Evolutionary conservation across 2,888 invertebrate genomes (phyloP), one percentile per base, ranked within the genome.

Genomic region (Troides aeacus): DNA sequence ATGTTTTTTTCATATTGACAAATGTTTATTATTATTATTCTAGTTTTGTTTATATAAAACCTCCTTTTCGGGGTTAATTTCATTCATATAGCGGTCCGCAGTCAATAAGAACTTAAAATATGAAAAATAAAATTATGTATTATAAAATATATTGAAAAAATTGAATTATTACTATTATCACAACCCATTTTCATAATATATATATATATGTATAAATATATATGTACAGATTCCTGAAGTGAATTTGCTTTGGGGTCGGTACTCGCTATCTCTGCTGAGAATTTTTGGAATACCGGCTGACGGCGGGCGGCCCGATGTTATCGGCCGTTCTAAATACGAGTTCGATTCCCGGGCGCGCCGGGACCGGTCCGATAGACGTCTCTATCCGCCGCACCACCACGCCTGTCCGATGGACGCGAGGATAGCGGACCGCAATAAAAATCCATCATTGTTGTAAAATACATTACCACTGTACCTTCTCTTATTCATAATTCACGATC

Each of bases 261-360:
- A 79, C 84, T 24, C 69, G 71, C 74, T 77, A 75, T 78, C 78
- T 77, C 75, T 73, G 77, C 74, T 73, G 74, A 79, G 79, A 79
- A 86, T 87, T 83, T 87, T 86, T 85, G 77, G 76, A 78, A 78
- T 79, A 79, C 79, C 78, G 68, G n/a, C 62, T 67, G 71, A 68
- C 71, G 72, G 69, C 76, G 76, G 75, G 72, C 75, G 74, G 73
- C 66, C 70, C 74, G 78, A 78, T 78, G 73, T 71, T 78, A 78
- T 78, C 78, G 71, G 69, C 61, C 72, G 69, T 68, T 68, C 71
- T 71, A 71, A 71, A 74, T 69, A 72, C 76, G 71, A 71, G 72
- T 77, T 76, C 77, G 78, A 78, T 78, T 74, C 75, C 70, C 72
- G 74, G 72, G 74, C 70, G 74, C 71, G 42, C 64, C 24, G 61